These are phyloP conservation scores for Phocoena sinus DNA, from an alignment of 2,113 vertebrate species.

Conservation along the genomic window DNA sequence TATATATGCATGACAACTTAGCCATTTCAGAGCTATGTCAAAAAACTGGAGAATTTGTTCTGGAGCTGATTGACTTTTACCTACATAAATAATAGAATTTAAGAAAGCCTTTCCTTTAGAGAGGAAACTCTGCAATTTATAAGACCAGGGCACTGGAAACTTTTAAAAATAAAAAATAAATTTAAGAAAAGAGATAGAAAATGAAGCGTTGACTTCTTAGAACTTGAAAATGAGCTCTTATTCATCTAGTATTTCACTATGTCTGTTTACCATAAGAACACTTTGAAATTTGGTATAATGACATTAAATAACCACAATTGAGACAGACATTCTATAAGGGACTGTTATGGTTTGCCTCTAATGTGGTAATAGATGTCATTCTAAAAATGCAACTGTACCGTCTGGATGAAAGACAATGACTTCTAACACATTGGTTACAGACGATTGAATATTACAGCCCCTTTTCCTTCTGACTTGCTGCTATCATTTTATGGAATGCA, in stretches of 20 bases:
- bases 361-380: constrained; percentile 72
- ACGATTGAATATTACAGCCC: constrained; percentile 70
- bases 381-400: constrained; percentile 49
- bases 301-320: constrained; percentile 67
- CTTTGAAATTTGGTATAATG: constrained; percentile 67
- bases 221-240: constrained; percentile 26
- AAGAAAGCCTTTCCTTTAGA: background rate
- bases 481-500: constrained; percentile 11
- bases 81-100: background rate
- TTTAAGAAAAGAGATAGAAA: background rate
- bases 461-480: constrained; percentile 31
- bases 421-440: constrained; percentile 68
- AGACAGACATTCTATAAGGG: constrained; percentile 60
- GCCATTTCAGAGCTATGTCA: background rate
- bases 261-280: constrained; percentile 55
- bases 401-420: constrained; percentile 60
- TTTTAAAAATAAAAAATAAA: constrained; percentile 19
- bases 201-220: background rate
- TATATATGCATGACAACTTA: background rate
- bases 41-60: background rate
- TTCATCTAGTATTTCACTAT: background rate
- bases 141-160: background rate
- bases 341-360: constrained; percentile 55
- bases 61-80: background rate
- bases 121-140: background rate